Evolutionary conservation across 2,888 invertebrate genomes (phyloP), one percentile per base, ranked within the genome.

Genomic region (Sarcophaga subvicina): DNA sequence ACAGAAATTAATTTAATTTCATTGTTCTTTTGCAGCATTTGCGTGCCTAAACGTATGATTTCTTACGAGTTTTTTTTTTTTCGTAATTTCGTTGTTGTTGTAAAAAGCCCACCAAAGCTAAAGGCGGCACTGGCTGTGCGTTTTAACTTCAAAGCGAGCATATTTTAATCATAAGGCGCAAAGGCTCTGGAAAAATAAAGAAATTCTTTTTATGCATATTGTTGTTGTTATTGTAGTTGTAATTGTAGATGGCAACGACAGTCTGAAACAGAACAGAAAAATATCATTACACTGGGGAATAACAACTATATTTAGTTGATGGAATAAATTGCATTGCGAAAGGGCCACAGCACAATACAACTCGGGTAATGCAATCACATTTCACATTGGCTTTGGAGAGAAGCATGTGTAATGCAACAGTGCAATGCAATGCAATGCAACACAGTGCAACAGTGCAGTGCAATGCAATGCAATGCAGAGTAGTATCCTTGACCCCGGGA

Each of bases 401-500:
- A 59, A 54, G 37, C 27, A 66, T 62, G 20, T 17, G 45, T 54
- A 54, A 54, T 54, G 80, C 60, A 20, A 45, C 54, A 37, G 10
- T 25, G 71, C 27, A 27, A 8, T 14, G 4, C 27, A 4, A 27
- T 27, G 27, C 27, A 27, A 27, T 27, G 27, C 6, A 37, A 6
- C 6, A 1, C 37, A 37, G 1, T 37, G 71, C 59, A 80, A 76
- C 45, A n/a, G n/a, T n/a, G 37, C 76, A 82, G 27, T 76, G 71
- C 47, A 83, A 49, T 10, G 37, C 77, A 71, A 77, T 66, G 47
- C 59, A 59, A 59, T 17, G 62, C 20, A 62, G 66, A 72, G 17
- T 17, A 5, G 54, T 80, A 85, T 85, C 84, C 84, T 85, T 85
- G 84, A 85, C 84, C 84, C 76, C 79, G 76, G 76, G 80, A 85